Conservation (phyloP, 1,140 invertebrate genomes). For the Alviniconcha marisindica region DNA sequence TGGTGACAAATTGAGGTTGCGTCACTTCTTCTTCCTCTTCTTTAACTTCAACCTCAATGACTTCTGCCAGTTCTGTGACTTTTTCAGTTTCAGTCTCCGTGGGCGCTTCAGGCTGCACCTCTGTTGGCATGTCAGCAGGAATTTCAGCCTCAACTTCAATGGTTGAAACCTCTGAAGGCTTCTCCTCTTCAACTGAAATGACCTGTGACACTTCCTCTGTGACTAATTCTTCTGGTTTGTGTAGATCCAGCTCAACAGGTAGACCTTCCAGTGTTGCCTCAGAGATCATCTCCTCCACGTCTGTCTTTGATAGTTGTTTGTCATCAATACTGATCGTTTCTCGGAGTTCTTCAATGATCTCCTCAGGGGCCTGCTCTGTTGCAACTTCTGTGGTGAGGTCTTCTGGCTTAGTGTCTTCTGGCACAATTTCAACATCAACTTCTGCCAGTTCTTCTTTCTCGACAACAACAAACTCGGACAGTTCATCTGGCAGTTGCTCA, state of each 20-base stretch:
- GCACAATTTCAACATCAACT: conserved; percentile 36
- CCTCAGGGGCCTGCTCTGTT: conserved; percentile 37
- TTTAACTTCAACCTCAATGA: conserved; percentile 41
- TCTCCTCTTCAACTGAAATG: conserved; percentile 24
- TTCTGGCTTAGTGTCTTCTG: conserved; percentile 32
- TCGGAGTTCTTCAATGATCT: conserved; percentile 40
- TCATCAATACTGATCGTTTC: conserved; percentile 41
- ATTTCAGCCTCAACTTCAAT: conserved; percentile 33
- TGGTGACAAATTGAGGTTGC: conserved; percentile 59
- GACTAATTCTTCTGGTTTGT: conserved; percentile 43
- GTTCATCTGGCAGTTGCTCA: conserved; percentile 38
- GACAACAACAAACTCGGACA: conserved; percentile 35
- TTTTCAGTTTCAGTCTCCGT: conserved; percentile 39
- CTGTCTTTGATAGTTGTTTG: conserved; percentile 30
- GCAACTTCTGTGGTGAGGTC: conserved; percentile 26
- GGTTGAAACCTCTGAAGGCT: conserved; percentile 33
- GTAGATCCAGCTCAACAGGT: conserved; percentile 38
- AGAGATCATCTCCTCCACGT: conserved; percentile 30
- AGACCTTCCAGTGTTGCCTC: conserved; percentile 42
- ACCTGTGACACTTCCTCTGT: conserved; percentile 27
- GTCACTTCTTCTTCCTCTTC: conserved; percentile 23
- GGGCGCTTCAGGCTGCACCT: conserved; percentile 44
- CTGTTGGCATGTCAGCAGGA: conserved; percentile 40
- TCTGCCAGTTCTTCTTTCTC: conserved; percentile 44
- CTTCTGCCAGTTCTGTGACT: conserved; percentile 41